Percentiles rank a stretch among this genome's conserved stretches.
Evolutionary conservation across 2,113 vertebrate genomes (phyloP).

Genomic region (Hipposideros armiger): DNA sequence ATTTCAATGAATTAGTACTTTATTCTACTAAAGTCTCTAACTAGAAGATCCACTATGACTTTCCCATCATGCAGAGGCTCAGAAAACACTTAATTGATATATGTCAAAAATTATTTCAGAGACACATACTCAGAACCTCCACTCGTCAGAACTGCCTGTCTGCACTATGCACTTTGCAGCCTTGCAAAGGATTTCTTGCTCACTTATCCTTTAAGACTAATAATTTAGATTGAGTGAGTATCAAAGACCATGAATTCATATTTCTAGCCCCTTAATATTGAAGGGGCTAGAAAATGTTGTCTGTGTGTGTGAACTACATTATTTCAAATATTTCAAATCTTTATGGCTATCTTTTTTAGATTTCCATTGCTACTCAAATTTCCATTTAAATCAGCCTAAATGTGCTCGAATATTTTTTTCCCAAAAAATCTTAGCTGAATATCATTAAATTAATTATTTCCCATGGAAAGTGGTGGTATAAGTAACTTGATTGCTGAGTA

Average conservation of each 20-base stretch:
- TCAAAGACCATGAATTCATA: background rate
- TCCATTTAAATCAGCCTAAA: constrained; percentile 2
- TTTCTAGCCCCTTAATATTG: constrained; percentile 22
- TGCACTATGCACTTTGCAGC: background rate
- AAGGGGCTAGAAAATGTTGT: background rate
- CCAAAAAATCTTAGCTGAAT: background rate
- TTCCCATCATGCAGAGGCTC: background rate
- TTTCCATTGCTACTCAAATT: background rate
- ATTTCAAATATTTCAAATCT: background rate
- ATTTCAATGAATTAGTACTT: constrained; percentile 16
- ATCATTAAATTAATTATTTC: constrained; percentile 45
- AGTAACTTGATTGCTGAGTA: constrained; percentile 27
- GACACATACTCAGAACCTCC: background rate
- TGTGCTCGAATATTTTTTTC: constrained; percentile 3
- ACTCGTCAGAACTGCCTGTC: background rate
- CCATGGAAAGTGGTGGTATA: background rate
- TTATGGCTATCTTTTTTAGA: background rate
- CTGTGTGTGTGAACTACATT: background rate
- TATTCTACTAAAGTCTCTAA: background rate
- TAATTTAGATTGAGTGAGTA: background rate
- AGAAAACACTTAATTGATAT: constrained; percentile 22
- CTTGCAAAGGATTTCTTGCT: constrained; percentile 2
- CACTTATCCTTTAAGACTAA: background rate
- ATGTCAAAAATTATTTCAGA: background rate
- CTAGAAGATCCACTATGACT: background rate